These are phyloP conservation scores for Epinephelus moara DNA, from an alignment of 2,113 vertebrate species.

Conservation along the genomic window DNA sequence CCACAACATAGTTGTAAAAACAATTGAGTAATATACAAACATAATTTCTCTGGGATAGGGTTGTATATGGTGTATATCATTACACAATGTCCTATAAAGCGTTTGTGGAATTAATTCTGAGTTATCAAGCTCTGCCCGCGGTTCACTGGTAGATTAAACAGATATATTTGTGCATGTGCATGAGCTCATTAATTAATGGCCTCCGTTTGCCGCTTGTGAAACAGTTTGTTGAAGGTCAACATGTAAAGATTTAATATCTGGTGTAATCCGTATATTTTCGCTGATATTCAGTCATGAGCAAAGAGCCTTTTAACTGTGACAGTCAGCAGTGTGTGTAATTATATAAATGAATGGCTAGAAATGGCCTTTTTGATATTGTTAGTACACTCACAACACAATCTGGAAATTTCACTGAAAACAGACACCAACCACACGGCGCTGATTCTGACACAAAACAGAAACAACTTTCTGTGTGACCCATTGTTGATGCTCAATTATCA, in stretches of 20 bases:
- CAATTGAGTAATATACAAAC: too few relatives aligned
- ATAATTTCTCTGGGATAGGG: too few relatives aligned
- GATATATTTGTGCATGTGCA: slow-evolving; percentile 26
- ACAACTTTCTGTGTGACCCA: background rate
- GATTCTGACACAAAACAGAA: background rate
- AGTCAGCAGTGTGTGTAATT: background rate
- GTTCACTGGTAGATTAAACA: slow-evolving; percentile 21
- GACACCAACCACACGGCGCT: background rate
- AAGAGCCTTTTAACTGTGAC: background rate
- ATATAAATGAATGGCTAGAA: background rate
- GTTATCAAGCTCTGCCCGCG: background rate
- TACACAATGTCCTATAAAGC: background rate
- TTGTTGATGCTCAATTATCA: slow-evolving; percentile 8
- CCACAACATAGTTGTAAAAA: too few relatives aligned
- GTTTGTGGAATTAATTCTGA: background rate
- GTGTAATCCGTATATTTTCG: slow-evolving; percentile 2
- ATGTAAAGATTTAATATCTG: slow-evolving; percentile 23
- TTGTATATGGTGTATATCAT: background rate
- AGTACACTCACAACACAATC: background rate
- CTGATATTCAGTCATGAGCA: background rate
- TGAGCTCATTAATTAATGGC: background rate
- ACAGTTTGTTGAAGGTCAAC: slow-evolving; percentile 7
- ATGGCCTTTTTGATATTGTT: background rate
- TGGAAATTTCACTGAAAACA: background rate
- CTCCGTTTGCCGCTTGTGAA: slow-evolving; percentile 7